Base-by-base conservation (phyloP, 2,888 invertebrate species). In the Rotaria macrura region DNA sequence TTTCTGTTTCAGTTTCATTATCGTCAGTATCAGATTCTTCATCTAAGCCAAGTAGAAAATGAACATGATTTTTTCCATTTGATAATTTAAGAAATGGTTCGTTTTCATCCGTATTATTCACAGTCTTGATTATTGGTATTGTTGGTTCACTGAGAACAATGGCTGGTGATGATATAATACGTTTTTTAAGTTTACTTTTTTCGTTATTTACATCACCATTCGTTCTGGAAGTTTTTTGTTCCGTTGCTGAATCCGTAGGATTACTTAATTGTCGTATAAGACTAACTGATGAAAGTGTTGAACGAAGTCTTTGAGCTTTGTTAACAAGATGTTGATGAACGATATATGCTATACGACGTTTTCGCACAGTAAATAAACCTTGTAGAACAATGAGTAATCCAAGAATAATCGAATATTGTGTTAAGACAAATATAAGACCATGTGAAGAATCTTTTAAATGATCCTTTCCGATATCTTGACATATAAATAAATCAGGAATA, bases 211-310 rank as follows among this genome's bases (percentile, higher is more conserved):
- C 9, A 43, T 79, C 43, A n/a, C 34, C 25, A 54, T 34, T 29
- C 14, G 12, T 65, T 34, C 2, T 34, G 6, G 14, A 14, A 34
- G 34, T 12, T 34, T 65, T 14, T 25, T 29, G 65, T 14, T 34
- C 65, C 20, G 29, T 20, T 65, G 34, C 6, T 40, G 38, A 12
- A 14, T 79, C 79, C 43, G 25, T 43, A 1, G 20, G 43, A 40
- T 43, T 43, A 25, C 43, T 25, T n/a, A 43, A 79, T 43, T 79
- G 79, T 12, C 79, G 79, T 38, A 40, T n/a, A 43, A 79, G 79
- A 79, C 79, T 79, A 43, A 79, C n/a, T n/a, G 79, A 79, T n/a
- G 79, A 79, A 4, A 79, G 25, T 79, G 79, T 79, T 2, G 40
- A 43, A 43, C 79, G 79, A 9, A 79, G 0, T 43, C 25, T 38